Base-by-base conservation (phyloP, 2,797 vertebrate species). In the Dicrostonyx torquatus region DNA sequence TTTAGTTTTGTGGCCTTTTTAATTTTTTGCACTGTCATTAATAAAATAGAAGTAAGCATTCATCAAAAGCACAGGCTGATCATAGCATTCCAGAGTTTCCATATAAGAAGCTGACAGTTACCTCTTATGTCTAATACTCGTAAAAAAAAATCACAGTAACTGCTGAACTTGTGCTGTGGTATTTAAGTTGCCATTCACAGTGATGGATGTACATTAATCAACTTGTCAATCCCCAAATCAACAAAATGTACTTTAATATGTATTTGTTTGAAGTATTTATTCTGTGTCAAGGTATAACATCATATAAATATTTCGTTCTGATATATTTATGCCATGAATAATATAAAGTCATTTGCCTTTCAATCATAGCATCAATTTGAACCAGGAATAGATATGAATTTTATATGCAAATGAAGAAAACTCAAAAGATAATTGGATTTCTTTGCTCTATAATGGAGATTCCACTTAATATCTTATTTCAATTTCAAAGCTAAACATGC, bases 121-220 rank as follows among this genome's bases (percentile, higher is more conserved):
- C 95, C 34, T 92, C 20, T 97, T 97, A 58, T 97, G 96, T 97
- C 45, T 90, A 94, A 96, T 80, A 97, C 40, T 93, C 95, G 72
- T 97, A 64, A 97, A 96, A 98, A 98, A 98, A 97, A 93, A 98
- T 97, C 91, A 95, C 29, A 37, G 94, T 97, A 98, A 98, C 97
- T 98, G 97, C 29, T 97, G 40, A 94, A 93, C 92, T 96, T 66
- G 68, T 97, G 94, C 40, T 76, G 93, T 90, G 13, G n/a, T 26
- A 94, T 98, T 98, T 98, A 96, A 96, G 90, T 96, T 98, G 95
- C 97, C 96, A 97, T 95, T 98, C 96, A 97, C 1, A 4, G 48
- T 97, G 97, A 98, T 87, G 95, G 93, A 97, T 97, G 90, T 43
- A 85, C 95, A 93, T 97, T 98, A 90, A 96, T 97, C 92, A 94